Conservation (phyloP, 2,797 vertebrate genomes). For the Phrynocephalus forsythii region DNA sequence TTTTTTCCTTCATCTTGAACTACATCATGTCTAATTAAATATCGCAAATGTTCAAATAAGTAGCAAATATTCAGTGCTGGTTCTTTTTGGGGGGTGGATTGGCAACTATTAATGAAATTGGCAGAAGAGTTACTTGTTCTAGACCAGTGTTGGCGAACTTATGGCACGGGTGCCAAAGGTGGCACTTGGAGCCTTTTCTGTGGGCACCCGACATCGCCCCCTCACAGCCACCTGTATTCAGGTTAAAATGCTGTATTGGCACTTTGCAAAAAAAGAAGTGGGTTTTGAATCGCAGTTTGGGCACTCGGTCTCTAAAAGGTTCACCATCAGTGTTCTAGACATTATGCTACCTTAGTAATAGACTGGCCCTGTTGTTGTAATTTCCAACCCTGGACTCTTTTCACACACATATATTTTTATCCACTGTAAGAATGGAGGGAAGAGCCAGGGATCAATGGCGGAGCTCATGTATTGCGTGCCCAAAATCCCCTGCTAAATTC, state of each 20-base stretch:
- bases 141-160: no score
- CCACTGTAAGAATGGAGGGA: background rate
- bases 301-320: no score
- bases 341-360: background rate
- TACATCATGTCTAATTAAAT: background rate
- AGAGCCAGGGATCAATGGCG: background rate
- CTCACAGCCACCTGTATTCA: no score
- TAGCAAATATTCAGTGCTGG: background rate
- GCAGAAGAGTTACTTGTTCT: no score
- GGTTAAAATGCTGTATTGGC: no score
- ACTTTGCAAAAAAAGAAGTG: no score
- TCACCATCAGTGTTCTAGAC: background rate
- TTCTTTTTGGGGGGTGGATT: no score
- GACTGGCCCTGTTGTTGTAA: background rate
- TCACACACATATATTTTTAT: background rate
- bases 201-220: no score
- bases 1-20: background rate
- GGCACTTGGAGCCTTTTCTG: no score
- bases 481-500: background rate
- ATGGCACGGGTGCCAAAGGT: no score
- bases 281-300: no score
- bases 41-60: no score
- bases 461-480: background rate
- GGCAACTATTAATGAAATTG: background rate
- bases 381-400: background rate